Evolutionary conservation across 2,113 vertebrate species (phyloP).

Genomic region (Delphinus delphis): DNA sequence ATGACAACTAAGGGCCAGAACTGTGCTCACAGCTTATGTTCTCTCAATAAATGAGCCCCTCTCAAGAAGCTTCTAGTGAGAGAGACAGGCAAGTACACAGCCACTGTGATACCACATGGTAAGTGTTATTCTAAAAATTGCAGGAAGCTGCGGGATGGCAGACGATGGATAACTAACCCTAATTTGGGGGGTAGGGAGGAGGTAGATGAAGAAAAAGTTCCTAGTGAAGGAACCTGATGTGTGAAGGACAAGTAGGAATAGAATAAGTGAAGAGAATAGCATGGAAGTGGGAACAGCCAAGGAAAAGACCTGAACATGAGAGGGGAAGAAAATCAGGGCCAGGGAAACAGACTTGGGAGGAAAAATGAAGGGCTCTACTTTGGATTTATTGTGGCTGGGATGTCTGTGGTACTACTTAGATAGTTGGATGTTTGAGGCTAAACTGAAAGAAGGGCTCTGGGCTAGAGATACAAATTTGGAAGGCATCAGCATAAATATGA

Average conservation of each 20-base stretch:
- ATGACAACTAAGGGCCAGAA: background rate
- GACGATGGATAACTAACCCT: background rate
- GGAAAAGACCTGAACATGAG: background rate
- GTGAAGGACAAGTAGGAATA: background rate
- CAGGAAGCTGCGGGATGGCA: background rate
- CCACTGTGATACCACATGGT: background rate
- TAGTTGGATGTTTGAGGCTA: background rate
- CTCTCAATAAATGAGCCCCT: background rate
- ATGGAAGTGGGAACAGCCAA: background rate
- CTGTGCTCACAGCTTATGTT: background rate
- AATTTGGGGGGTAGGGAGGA: background rate
- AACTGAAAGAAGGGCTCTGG: background rate
- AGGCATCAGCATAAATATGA: background rate
- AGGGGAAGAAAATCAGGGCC: background rate
- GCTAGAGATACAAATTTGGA: background rate
- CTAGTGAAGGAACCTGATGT: background rate
- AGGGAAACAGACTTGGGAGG: background rate
- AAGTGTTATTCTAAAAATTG: background rate
- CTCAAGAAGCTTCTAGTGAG: background rate
- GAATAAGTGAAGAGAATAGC: background rate
- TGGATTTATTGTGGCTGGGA: background rate
- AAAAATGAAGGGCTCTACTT: background rate
- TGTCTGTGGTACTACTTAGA: background rate
- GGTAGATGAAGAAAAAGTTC: background rate
- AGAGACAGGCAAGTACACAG: background rate